phyloP scores from a whole-genome alignment of 2,888 invertebrate species.

The Drosophila longiperda region DNA sequence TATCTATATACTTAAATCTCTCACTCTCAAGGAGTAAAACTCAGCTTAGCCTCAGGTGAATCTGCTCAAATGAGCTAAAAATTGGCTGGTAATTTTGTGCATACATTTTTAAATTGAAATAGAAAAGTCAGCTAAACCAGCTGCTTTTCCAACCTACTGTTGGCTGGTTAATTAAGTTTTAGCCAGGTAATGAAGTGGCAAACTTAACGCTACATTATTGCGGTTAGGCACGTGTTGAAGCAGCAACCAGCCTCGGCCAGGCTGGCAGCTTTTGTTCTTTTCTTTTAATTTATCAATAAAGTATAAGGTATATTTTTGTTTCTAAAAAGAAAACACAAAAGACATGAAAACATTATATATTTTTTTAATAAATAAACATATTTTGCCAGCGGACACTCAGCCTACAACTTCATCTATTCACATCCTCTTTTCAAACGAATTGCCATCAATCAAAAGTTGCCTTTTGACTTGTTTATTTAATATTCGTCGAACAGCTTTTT shows the following conservation, averaged over 20 bases:
- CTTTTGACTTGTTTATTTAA: conserved; percentile 61
- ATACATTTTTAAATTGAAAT: conserved; percentile 60
- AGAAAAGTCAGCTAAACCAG: background rate
- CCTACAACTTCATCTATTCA: background rate
- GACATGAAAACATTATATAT: too few species aligned
- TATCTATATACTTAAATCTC: background rate
- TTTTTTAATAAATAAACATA: conserved; percentile 13
- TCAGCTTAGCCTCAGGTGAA: conserved; percentile 29
- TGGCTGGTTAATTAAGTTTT: conserved; percentile 66
- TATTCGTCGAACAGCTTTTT: conserved; percentile 46
- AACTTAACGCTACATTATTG: conserved; percentile 64
- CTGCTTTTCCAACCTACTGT: background rate
- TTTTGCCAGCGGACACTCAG: conserved; percentile 1
- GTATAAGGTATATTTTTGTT: background rate
- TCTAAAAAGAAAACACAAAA: background rate
- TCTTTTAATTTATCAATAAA: conserved; percentile 38
- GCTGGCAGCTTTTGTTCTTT: conserved; percentile 2
- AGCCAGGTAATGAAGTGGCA: conserved; percentile 67
- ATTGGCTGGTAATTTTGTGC: conserved; percentile 41
- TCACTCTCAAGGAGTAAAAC: background rate
- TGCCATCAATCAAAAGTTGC: conserved; percentile 59
- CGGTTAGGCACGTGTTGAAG: conserved; percentile 29
- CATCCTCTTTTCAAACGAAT: background rate
- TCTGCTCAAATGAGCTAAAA: conserved; percentile 41
- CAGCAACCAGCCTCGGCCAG: background rate